Evolutionary conservation across 2,888 invertebrate species (phyloP).

Genomic region (Pseudolycoriella hygida): DNA sequence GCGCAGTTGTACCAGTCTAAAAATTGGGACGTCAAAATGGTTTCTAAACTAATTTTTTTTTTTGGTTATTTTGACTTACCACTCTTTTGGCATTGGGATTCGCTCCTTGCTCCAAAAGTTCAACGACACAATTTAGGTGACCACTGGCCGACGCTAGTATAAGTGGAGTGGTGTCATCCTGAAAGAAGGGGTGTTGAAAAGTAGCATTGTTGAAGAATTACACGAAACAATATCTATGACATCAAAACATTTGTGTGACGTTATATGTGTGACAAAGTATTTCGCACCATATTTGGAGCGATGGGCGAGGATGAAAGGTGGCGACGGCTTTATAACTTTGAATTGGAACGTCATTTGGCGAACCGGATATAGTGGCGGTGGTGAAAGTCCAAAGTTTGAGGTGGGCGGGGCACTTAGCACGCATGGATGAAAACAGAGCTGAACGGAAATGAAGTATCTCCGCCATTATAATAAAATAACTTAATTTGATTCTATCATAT

Average conservation of each 20-base stretch:
- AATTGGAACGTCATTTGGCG: neutral
- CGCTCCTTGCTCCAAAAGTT: slow-evolving; percentile 79
- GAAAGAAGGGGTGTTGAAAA: slow-evolving; percentile 17
- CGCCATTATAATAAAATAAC: too few relatives aligned
- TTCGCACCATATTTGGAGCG: too few relatives aligned
- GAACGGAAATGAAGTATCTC: too few relatives aligned
- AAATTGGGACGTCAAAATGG: too few relatives aligned
- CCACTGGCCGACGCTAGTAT: slow-evolving; percentile 85
- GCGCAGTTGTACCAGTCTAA: slow-evolving; percentile 82
- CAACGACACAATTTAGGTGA: slow-evolving; percentile 69
- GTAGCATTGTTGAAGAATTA: neutral
- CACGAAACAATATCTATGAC: neutral
- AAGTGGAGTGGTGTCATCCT: slow-evolving; percentile 90
- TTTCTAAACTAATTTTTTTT: neutral
- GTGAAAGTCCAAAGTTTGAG: too few relatives aligned
- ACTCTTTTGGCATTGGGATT: slow-evolving; percentile 70
- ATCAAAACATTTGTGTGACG: neutral
- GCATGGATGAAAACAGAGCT: too few relatives aligned
- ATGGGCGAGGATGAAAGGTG: too few relatives aligned
- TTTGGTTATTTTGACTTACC: slow-evolving; percentile 34
- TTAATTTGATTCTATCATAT: too few relatives aligned
- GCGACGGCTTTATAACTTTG: too few relatives aligned
- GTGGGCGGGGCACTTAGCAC: too few relatives aligned
- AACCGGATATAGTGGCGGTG: too few relatives aligned
- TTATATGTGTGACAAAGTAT: neutral